phyloP scores from a whole-genome alignment of 2,888 invertebrate genomes.

The Sinelater perroti region DNA sequence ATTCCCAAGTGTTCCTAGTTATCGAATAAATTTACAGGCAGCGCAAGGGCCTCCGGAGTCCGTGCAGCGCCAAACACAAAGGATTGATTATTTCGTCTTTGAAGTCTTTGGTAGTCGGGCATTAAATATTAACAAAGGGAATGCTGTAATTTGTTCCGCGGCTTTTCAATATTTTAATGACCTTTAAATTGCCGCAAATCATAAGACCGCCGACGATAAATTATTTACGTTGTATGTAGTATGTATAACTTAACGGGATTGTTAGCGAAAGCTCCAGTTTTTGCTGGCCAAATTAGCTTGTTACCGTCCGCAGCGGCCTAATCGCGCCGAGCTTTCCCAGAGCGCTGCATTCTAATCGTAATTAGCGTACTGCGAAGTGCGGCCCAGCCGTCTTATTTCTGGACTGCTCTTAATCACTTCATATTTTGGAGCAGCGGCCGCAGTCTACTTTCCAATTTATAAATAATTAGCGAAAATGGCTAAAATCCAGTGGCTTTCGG shows the following conservation, averaged over 20 bases:
- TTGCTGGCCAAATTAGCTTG: slow-evolving; percentile 1
- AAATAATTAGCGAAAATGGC: no score
- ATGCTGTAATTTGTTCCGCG: slow-evolving; percentile 31
- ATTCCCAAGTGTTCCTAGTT: slow-evolving; percentile 6
- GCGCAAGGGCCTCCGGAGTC: slow-evolving; percentile 9
- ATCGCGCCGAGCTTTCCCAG: no score
- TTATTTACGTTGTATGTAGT: slow-evolving; percentile 19
- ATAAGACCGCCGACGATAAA: slow-evolving; percentile 24
- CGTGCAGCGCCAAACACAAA: slow-evolving; percentile 22
- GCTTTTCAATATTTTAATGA: slow-evolving; percentile 37
- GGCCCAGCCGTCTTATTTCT: no score
- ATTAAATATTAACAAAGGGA: slow-evolving; percentile 35
- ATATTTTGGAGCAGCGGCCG: no score
- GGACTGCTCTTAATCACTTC: no score
- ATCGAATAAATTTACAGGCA: slow-evolving; percentile 17
- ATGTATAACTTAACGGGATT: slow-evolving; percentile 13
- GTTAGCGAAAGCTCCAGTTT: slow-evolving; percentile 1
- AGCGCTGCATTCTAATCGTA: no score
- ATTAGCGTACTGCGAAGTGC: no score
- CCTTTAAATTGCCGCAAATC: slow-evolving; percentile 30
- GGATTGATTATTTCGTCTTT: slow-evolving; percentile 36
- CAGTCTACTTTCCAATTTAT: no score
- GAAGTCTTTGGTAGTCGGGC: slow-evolving; percentile 29
- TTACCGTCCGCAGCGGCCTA: no score
- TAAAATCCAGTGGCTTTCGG: no score